phyloP scores from a whole-genome alignment of 2,113 vertebrate species.

The Acanthochromis polyacanthus region DNA sequence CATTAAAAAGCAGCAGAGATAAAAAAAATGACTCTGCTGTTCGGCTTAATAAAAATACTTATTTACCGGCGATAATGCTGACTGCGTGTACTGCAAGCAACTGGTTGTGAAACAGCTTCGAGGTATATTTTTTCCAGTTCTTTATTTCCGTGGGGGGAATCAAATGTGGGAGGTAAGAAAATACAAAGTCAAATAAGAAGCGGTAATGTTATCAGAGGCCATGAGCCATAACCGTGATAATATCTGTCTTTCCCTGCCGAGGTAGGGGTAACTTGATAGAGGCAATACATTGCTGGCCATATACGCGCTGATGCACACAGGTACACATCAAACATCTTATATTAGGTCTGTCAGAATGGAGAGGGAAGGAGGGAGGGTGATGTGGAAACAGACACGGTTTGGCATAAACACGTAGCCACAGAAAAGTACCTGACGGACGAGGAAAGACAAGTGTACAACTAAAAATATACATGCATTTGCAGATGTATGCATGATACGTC shows the following conservation, averaged over 20 bases:
- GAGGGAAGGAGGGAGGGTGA: conserved; percentile 10
- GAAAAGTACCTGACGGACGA: conserved; percentile 38
- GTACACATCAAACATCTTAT: conserved; percentile 77
- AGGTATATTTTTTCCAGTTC: conserved; percentile 47
- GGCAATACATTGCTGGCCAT: conserved; percentile 63
- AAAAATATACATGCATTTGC: conserved; percentile 11
- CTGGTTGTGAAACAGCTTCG: conserved; percentile 49
- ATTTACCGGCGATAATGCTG: conserved; percentile 54
- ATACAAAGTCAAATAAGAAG: conserved; percentile 78
- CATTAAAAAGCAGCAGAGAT: conserved; percentile 18
- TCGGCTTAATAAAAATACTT: conserved; percentile 28
- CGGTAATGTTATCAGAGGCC: conserved; percentile 76
- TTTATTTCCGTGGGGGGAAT: conserved; percentile 63
- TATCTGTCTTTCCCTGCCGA: conserved; percentile 71
- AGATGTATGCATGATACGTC: background rate
- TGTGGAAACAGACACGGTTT: conserved; percentile 31
- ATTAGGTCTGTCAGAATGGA: conserved; percentile 71
- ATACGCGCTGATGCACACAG: conserved; percentile 68
- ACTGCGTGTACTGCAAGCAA: conserved; percentile 27
- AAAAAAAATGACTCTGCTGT: conserved; percentile 39
- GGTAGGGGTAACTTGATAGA: conserved; percentile 72
- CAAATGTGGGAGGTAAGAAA: conserved; percentile 62
- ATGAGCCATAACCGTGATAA: conserved; percentile 71
- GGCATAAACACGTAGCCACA: conserved; percentile 32
- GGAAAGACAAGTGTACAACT: conserved; percentile 2